phyloP scores from a whole-genome alignment of 2,797 vertebrate genomes.

The Hirundo rustica region DNA sequence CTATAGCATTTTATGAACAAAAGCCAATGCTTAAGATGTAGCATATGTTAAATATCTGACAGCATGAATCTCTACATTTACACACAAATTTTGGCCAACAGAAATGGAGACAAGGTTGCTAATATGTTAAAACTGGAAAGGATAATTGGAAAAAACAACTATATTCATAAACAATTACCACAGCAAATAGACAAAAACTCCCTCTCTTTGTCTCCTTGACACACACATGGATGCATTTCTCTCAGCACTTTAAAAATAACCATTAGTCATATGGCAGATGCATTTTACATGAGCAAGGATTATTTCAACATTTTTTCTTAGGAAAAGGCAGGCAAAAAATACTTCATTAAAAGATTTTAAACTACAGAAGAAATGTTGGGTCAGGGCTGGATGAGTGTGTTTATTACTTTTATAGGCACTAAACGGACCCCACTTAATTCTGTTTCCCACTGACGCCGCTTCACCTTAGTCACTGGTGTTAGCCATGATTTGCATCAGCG shows the following conservation, averaged over 20 bases:
- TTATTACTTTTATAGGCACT: not conserved
- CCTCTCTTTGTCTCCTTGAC: not conserved
- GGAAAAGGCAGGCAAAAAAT: not conserved
- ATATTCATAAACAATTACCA: slow-evolving; percentile 30
- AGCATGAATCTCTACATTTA: not conserved
- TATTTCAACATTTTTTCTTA: not conserved
- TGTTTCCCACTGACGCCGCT: slow-evolving; percentile 42
- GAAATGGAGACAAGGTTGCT: not conserved
- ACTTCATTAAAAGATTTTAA: slow-evolving; percentile 9
- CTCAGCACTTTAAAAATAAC: slow-evolving; percentile 29
- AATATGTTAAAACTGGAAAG: not conserved
- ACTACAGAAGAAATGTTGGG: not conserved
- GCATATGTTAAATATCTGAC: not conserved
- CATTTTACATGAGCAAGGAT: slow-evolving; percentile 16
- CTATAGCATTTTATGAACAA: not conserved
- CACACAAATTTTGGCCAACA: not conserved
- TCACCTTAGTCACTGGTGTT: slow-evolving; percentile 32
- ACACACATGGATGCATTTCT: not conserved
- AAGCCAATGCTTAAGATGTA: not conserved
- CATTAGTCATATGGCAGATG: slow-evolving; percentile 20
- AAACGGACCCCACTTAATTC: slow-evolving; percentile 19
- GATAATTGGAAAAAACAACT: slow-evolving; percentile 40
- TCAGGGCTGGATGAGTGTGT: not conserved
- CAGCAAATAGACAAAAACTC: slow-evolving; percentile 15
- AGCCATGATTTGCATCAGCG: slow-evolving; percentile 1